Base-by-base conservation (phyloP, 2,797 vertebrate species). In the Thamnophis elegans region DNA sequence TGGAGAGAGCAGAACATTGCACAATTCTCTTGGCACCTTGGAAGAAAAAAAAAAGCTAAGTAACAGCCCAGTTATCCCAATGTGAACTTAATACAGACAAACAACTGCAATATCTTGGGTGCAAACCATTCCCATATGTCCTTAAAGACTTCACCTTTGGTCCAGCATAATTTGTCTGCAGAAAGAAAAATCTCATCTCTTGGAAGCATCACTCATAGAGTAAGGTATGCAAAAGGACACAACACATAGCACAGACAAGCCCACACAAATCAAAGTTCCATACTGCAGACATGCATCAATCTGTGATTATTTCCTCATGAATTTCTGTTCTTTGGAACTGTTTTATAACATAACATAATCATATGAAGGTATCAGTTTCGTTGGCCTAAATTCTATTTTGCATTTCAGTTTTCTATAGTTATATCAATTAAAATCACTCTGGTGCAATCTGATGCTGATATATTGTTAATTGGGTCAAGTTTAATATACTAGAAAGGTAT, bases 41-140 rank as follows among this genome's bases (percentile, higher is more conserved):
- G 85, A 82, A 42, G 62, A 90, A 73, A 92, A 90, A 92, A 90
- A 92, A 78, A 56, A 88, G 26, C 53, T 88, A 91, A 82, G 42
- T 18, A 88, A 65, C 32, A 91, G 12, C 51, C 89, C 56, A 47
- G 56, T 56, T 93, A 87, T 93, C 92, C 92, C 68, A 93, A 58
- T 36, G 22, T 55, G 90, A 89, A 82, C 88, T 89, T 94, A 95
- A 95, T 95, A 93, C 94, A 94, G 92, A 95, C 92, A 94, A 94
- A 95, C 91, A 94, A 36, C 87, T 88, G 89, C 85, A 87, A 55
- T 73, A 87, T 90, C 51, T 28, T 16, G 10, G 73, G 89, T 78
- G 91, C 86, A 4, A 78, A 25, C 53, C 20, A 59, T 51, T 6
- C 85, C 42, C 51, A 85, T 65, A 10, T 1, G 82, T 68, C 53